A percentile compares a stretch with the other conserved stretches of the same genome.
phyloP scores from a whole-genome alignment of 2,113 vertebrate species.

The Lagopus muta region DNA sequence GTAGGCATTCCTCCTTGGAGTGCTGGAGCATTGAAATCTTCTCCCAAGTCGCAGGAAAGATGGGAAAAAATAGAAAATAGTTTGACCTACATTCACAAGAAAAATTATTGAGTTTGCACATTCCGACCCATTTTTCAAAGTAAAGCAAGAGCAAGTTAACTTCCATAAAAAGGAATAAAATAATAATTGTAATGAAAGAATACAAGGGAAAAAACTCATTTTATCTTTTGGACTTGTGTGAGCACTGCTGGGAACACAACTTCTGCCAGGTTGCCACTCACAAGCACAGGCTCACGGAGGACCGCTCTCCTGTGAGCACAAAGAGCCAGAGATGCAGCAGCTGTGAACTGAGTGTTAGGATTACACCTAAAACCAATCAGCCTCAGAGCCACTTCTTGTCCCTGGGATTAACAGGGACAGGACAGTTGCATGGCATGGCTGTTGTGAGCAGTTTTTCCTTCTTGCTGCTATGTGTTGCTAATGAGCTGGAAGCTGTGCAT shows the following conservation, averaged over 20 bases:
- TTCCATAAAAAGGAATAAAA: background rate
- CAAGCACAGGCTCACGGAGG: no score
- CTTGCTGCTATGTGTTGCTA: background rate
- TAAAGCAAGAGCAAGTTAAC: constrained; percentile 58
- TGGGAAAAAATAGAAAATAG: constrained; percentile 3
- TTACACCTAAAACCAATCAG: background rate
- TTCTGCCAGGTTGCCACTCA: background rate
- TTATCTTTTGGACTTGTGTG: background rate
- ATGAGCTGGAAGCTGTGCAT: background rate
- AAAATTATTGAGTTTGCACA: constrained; percentile 75
- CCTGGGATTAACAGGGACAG: background rate
- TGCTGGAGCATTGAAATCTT: background rate
- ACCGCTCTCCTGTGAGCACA: background rate
- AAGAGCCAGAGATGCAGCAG: background rate
- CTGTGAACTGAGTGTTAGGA: background rate
- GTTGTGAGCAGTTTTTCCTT: background rate
- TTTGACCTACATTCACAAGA: constrained; percentile 73
- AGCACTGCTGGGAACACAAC: background rate
- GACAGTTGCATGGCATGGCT: background rate
- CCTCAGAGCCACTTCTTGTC: background rate
- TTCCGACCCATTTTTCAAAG: constrained; percentile 63
- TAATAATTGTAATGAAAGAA: background rate
- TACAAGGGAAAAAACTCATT: background rate
- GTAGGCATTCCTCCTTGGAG: background rate
- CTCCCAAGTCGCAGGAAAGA: background rate